Conservation (phyloP, 2,888 invertebrate species). For the Hofmannophila pseudospretella region DNA sequence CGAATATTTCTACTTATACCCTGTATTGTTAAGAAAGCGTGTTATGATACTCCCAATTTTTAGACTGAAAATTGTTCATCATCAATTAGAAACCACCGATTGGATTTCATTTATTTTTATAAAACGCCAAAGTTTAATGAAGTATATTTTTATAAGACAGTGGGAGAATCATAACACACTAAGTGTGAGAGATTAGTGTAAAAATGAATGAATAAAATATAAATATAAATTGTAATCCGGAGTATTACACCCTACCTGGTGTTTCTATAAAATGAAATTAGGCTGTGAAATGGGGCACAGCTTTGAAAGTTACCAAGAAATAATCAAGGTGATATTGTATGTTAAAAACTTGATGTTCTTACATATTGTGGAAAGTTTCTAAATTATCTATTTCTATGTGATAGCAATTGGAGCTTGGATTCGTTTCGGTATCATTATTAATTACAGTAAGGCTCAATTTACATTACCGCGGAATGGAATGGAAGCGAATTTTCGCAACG, state of each 20-base stretch:
- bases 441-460: too few relatives aligned
- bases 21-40: not conserved
- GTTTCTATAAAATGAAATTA: not conserved
- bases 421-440: too few relatives aligned
- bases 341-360: too few relatives aligned
- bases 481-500: too few relatives aligned
- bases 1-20: too few relatives aligned
- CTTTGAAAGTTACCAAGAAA: constrained; percentile 1
- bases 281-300: constrained; percentile 1
- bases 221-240: too few relatives aligned
- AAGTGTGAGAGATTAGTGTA: not conserved
- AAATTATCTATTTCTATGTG: too few relatives aligned
- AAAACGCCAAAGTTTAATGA: constrained; percentile 20
- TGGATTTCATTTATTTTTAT: constrained; percentile 11
- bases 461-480: too few relatives aligned
- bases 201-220: too few relatives aligned
- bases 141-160: constrained; percentile 10
- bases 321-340: not conserved
- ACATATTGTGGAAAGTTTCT: too few relatives aligned
- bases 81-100: constrained; percentile 19
- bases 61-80: constrained; percentile 17
- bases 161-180: not conserved
- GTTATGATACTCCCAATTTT: constrained; percentile 15
- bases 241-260: too few relatives aligned
- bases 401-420: too few relatives aligned